Conservation (phyloP, 2,888 invertebrate genomes). For the Fabriciana adippe region DNA sequence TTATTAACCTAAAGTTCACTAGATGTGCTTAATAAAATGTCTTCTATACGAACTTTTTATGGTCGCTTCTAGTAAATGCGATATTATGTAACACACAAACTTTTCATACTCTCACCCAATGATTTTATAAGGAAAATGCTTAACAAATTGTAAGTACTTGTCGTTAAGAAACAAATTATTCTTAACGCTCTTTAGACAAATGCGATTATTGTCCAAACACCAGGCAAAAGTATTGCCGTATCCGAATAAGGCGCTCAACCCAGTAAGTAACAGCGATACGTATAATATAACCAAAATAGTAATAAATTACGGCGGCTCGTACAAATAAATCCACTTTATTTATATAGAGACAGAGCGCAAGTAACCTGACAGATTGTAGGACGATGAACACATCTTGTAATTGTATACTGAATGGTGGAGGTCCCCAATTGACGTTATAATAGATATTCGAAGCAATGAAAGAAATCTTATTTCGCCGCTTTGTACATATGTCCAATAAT, state of each 20-base stretch:
- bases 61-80: no score
- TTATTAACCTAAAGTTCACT: no score
- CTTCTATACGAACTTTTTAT: no score
- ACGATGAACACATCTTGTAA: conserved; percentile 78
- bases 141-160: no score
- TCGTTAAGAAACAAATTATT: no score
- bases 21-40: no score
- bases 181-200: not conserved
- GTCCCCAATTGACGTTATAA: conserved; percentile 75
- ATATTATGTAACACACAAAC: no score
- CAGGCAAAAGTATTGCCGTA: not conserved
- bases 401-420: conserved; percentile 64
- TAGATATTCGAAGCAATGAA: conserved; percentile 48
- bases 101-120: no score
- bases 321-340: conserved; percentile 72
- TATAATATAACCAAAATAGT: conserved; percentile 68
- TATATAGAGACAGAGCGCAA: conserved; percentile 55
- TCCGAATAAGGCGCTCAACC: conserved; percentile 35
- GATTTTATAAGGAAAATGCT: no score
- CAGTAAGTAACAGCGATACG: conserved; percentile 45
- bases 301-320: conserved; percentile 67
- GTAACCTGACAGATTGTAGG: conserved; percentile 69
- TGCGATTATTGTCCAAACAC: not conserved
- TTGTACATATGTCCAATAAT: conserved; percentile 34
- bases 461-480: conserved; percentile 34